Evolutionary conservation across 2,797 vertebrate species (phyloP).

Genomic region (Masticophis lateralis): DNA sequence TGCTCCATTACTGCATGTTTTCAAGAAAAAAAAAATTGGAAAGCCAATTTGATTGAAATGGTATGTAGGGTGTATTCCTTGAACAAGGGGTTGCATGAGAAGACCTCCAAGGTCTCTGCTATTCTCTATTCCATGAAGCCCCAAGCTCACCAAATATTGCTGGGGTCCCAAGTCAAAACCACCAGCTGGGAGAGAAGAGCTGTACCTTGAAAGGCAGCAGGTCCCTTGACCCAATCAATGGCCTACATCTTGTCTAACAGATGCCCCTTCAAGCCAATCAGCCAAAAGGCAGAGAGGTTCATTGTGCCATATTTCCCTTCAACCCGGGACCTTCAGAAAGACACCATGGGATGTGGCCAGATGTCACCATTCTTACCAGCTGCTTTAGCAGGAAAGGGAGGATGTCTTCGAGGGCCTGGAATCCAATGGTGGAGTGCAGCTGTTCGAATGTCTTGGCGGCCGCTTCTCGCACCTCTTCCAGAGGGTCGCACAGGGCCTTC

Average conservation of each 20-base stretch:
- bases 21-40: no score
- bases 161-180: neutral
- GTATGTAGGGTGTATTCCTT: neutral
- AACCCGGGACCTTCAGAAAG: neutral
- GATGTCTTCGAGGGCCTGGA: conserved; percentile 97
- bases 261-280: neutral
- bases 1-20: no score
- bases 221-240: neutral
- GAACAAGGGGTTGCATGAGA: neutral
- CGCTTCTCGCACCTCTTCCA: conserved; percentile 94
- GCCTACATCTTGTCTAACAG: neutral
- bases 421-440: conserved; percentile 94
- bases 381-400: conserved; percentile 91
- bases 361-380: conserved; percentile 77
- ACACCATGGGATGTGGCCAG: neutral
- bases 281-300: neutral
- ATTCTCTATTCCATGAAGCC: neutral
- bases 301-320: neutral
- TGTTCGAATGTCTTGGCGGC: conserved; percentile 98
- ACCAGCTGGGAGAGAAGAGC: neutral
- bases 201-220: neutral
- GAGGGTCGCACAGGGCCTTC: conserved; percentile 94
- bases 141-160: neutral
- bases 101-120: neutral
- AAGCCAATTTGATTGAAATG: no score